Conservation (phyloP, 2,113 vertebrate species). For the Zosterops pallidus region DNA sequence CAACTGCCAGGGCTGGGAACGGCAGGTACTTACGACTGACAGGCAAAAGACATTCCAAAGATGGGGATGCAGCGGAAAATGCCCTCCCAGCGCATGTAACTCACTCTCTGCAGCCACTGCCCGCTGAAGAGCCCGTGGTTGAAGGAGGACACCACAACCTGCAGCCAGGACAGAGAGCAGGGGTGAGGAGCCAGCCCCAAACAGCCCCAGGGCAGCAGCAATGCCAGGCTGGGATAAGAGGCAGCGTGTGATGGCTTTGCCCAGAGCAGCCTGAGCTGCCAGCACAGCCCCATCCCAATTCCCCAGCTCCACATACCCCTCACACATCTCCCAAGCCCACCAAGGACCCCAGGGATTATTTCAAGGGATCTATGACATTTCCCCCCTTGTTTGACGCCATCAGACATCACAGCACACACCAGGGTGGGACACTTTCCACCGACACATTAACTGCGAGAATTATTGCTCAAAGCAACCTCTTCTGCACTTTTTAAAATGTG, state of each 20-base stretch:
- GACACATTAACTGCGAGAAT: neutral
- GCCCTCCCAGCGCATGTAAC: constrained; percentile 90
- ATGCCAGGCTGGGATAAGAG: neutral
- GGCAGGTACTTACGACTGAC: constrained; percentile 94
- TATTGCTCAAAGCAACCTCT: neutral
- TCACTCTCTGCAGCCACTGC: constrained; percentile 88
- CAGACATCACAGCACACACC: neutral
- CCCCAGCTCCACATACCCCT: neutral
- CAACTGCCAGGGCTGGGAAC: neutral
- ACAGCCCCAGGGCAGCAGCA: neutral
- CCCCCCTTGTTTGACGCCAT: neutral
- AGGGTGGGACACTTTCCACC: neutral
- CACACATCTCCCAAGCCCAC: neutral
- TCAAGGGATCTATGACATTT: neutral
- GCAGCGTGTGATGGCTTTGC: neutral
- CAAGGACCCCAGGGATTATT: neutral
- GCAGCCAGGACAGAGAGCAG: constrained; percentile 59
- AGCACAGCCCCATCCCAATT: neutral
- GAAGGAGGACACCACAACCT: constrained; percentile 95
- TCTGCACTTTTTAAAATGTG: neutral
- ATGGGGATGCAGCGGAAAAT: constrained; percentile 98
- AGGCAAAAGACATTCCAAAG: constrained; percentile 99
- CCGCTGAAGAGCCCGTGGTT: constrained; percentile 91
- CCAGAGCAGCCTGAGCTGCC: neutral
- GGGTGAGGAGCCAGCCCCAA: constrained; percentile 27